Evolutionary conservation across 2,797 vertebrate species (phyloP).

Genomic region (Varecia variegata): DNA sequence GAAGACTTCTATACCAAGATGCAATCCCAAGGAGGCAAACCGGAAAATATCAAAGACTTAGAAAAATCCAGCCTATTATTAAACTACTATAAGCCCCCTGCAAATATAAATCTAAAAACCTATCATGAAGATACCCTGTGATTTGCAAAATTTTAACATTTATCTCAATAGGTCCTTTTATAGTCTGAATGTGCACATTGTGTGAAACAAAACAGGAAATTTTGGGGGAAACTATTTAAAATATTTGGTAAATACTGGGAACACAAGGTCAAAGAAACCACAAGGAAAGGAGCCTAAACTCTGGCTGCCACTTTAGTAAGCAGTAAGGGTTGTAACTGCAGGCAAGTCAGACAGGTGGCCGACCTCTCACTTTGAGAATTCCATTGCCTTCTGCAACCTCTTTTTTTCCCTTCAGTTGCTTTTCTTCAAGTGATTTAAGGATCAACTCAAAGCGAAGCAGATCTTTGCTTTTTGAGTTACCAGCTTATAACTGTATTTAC

Average conservation of each 20-base stretch:
- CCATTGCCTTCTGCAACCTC: neutral
- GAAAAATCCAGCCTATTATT: neutral
- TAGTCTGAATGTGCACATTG: slow-evolving; percentile 19
- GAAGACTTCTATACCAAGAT: neutral
- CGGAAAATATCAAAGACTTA: slow-evolving; percentile 26
- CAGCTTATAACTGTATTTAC: neutral
- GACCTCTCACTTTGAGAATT: neutral
- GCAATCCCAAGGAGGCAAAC: neutral
- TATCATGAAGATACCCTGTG: slow-evolving; percentile 6
- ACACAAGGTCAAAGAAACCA: slow-evolving; percentile 57
- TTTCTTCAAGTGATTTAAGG: neutral
- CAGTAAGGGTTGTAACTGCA: neutral
- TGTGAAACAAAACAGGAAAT: slow-evolving; percentile 52
- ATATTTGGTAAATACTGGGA: slow-evolving; percentile 61
- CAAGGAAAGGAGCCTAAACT: neutral
- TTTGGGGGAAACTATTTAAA: slow-evolving; percentile 65
- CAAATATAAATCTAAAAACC: slow-evolving; percentile 19
- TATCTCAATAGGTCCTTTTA: slow-evolving; percentile 59
- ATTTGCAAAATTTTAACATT: slow-evolving; percentile 59
- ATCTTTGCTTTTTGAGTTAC: neutral
- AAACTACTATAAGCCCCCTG: neutral
- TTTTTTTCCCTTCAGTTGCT: neutral
- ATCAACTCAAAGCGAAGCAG: slow-evolving; percentile 22
- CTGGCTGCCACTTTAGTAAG: neutral
- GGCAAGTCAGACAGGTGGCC: neutral